A percentile compares a stretch with the other conserved stretches of the same genome.
phyloP scores from a whole-genome alignment of 2,888 invertebrate genomes.

The Litoditis marina region DNA sequence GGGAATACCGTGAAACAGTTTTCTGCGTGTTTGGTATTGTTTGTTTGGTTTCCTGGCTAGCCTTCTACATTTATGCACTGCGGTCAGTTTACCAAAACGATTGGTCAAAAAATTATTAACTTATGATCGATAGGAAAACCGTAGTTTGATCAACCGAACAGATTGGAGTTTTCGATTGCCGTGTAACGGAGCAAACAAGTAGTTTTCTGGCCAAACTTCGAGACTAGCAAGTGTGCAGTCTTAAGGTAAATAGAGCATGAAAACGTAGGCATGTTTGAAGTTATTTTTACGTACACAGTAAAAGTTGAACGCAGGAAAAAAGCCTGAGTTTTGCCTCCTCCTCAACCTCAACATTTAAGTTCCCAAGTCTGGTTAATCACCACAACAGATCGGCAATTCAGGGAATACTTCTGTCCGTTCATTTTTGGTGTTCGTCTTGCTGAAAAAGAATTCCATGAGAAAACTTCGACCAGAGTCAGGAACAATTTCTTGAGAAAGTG shows the following conservation, averaged over 20 bases:
- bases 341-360: neutral
- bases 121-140: no score
- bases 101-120: no score
- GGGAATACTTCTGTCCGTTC: slow-evolving; percentile 14
- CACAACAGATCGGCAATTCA: neutral
- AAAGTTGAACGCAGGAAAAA: neutral
- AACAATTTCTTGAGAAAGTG: slow-evolving; percentile 9
- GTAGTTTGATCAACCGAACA: no score
- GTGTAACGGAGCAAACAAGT: neutral
- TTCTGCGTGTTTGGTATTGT: slow-evolving; percentile 11
- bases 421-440: slow-evolving; percentile 10
- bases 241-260: neutral
- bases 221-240: neutral
- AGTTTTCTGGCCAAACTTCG: neutral
- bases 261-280: no score
- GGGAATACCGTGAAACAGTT: slow-evolving; percentile 6
- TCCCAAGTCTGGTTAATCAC: neutral
- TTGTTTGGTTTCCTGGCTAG: slow-evolving; percentile 12
- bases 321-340: neutral
- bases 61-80: slow-evolving; percentile 13
- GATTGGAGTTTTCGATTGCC: neutral
- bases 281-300: no score
- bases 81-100: neutral
- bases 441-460: slow-evolving; percentile 6
- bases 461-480: slow-evolving; percentile 7